Conservation (phyloP, 2,113 vertebrate genomes). For the Hemiscyllium ocellatum region DNA sequence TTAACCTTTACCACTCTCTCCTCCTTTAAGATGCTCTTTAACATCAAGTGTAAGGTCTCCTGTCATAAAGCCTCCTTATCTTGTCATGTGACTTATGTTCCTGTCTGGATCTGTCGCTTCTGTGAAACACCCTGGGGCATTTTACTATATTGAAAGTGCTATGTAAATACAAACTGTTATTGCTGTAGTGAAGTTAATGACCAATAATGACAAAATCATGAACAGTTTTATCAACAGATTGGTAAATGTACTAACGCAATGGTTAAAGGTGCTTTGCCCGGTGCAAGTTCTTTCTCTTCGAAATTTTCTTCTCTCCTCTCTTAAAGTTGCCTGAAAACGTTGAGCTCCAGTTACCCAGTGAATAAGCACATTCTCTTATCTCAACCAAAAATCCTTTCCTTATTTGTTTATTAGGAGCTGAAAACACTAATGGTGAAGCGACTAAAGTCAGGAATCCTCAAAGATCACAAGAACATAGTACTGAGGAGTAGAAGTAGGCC, state of each 20-base stretch:
- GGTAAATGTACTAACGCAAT: not conserved
- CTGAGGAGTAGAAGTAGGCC: no score
- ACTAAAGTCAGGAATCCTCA: not conserved
- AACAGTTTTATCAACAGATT: not conserved
- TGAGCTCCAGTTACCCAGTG: not conserved
- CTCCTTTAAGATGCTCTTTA: no score
- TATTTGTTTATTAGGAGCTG: not conserved
- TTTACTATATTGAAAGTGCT: not conserved
- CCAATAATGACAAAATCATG: not conserved
- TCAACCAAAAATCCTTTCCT: not conserved
- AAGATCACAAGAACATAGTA: not conserved
- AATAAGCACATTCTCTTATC: not conserved
- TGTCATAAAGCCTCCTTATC: no score
- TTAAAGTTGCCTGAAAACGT: not conserved
- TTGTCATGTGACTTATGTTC: not conserved
- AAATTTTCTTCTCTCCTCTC: not conserved
- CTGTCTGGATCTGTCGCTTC: not conserved
- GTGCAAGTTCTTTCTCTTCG: not conserved
- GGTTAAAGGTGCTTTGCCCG: not conserved
- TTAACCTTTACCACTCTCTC: no score
- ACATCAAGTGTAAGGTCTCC: no score
- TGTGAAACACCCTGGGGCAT: not conserved
- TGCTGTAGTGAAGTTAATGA: not conserved
- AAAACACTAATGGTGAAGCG: not conserved
- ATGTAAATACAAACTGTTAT: not conserved